These are phyloP conservation scores for Malaclemys terrapin DNA, from an alignment of 2,113 vertebrate species.

Conservation along the genomic window DNA sequence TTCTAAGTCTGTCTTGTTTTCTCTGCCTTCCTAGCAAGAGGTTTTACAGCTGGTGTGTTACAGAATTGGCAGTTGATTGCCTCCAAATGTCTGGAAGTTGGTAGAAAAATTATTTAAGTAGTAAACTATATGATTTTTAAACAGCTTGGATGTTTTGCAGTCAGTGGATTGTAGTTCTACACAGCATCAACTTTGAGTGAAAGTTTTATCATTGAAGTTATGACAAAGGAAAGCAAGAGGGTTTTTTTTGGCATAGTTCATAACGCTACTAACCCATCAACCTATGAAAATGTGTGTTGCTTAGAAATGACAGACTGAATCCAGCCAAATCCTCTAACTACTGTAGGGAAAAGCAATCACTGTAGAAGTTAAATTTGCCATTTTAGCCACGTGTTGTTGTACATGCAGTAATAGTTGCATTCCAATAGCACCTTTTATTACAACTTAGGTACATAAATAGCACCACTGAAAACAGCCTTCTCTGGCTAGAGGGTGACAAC, in stretches of 20 bases:
- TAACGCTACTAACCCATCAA: conserved; percentile 22
- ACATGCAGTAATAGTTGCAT: background rate
- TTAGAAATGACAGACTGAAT: background rate
- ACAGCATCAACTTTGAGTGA: conserved; percentile 11
- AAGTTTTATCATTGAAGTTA: conserved; percentile 51
- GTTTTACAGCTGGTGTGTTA: conserved; percentile 64
- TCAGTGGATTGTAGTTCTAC: conserved; percentile 22
- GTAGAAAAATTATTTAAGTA: conserved; percentile 52
- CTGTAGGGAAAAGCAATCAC: background rate
- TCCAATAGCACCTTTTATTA: background rate
- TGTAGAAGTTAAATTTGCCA: background rate
- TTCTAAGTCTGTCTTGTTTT: conserved; percentile 46
- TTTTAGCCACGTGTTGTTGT: background rate
- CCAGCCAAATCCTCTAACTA: background rate
- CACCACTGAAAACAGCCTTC: background rate
- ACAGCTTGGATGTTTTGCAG: conserved; percentile 49
- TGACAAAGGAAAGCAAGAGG: background rate
- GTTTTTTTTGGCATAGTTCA: background rate
- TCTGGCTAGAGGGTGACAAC: background rate
- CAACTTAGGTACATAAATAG: background rate
- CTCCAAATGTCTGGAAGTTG: conserved; percentile 62
- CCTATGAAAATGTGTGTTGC: background rate
- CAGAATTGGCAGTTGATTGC: conserved; percentile 67
- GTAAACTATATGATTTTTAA: conserved; percentile 55
- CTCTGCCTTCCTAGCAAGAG: conserved; percentile 69